A percentile compares a stretch with the other conserved stretches of the same genome.
Evolutionary conservation across 2,888 invertebrate species (phyloP).

Genomic region (Parochlus steinenii): DNA sequence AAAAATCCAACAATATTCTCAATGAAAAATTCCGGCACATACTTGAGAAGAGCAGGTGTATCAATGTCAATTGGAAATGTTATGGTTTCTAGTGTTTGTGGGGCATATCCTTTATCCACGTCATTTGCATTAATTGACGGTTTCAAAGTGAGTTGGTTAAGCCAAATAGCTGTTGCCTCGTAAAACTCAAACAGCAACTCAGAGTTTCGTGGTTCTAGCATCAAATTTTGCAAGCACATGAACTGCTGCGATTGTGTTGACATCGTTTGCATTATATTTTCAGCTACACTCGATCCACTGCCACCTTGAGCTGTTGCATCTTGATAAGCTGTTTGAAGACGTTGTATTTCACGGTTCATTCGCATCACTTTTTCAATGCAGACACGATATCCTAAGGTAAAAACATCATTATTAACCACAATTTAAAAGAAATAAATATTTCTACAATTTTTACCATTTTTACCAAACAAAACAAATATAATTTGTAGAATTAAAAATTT

Average conservation of each 20-base stretch:
- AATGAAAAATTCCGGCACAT: constrained; percentile 71
- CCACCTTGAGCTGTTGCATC: constrained; percentile 45
- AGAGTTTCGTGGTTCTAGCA: constrained; percentile 59
- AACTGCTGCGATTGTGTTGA: constrained; percentile 47
- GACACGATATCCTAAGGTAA: constrained; percentile 42
- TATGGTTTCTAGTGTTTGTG: constrained; percentile 35
- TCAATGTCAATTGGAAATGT: constrained; percentile 45
- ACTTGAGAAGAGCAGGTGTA: constrained; percentile 53
- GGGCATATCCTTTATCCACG: constrained; percentile 38
- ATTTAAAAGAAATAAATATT: background rate
- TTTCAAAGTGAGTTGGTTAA: constrained; percentile 62
- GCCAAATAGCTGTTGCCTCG: constrained; percentile 68
- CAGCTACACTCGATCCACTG: constrained; percentile 38
- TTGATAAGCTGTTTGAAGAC: constrained; percentile 55
- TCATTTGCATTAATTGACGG: constrained; percentile 24
- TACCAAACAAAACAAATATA: too few species aligned
- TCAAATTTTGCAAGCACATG: constrained; percentile 52
- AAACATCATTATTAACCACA: background rate
- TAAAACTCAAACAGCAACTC: constrained; percentile 56
- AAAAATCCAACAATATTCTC: constrained; percentile 76
- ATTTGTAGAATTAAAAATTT: too few species aligned
- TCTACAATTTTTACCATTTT: too few species aligned
- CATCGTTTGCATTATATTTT: constrained; percentile 45
- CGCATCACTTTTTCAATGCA: constrained; percentile 47
- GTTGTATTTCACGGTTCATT: constrained; percentile 50